Evolutionary conservation across 1,140 invertebrate species (phyloP).

Genomic region (Penaeus japonicus): DNA sequence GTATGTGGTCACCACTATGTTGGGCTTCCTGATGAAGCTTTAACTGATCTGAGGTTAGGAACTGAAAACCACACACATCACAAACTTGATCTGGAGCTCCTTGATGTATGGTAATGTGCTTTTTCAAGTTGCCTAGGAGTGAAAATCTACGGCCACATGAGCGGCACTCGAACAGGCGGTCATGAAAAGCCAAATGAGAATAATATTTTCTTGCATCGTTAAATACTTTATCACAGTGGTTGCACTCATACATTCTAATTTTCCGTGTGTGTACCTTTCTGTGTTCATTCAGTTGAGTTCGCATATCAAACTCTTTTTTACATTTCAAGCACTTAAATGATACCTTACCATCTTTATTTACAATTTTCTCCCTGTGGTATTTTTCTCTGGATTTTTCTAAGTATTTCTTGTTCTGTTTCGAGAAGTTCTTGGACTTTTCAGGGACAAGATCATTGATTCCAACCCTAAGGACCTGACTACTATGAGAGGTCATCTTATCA

Average conservation of each 20-base stretch:
- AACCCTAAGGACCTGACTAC: conserved; percentile 10
- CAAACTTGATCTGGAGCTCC: conserved; percentile 37
- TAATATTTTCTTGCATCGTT: conserved; percentile 45
- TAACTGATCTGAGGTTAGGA: background rate
- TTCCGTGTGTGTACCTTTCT: conserved; percentile 30
- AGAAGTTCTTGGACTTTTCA: background rate
- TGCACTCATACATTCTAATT: conserved; percentile 41
- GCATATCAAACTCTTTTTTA: conserved; percentile 35
- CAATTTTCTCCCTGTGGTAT: conserved; percentile 34
- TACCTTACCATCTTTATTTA: conserved; percentile 38
- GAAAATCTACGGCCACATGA: conserved; percentile 38
- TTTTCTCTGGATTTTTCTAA: conserved; percentile 14
- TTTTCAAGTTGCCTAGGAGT: conserved; percentile 40
- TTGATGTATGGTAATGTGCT: conserved; percentile 28
- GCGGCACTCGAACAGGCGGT: conserved; percentile 39
- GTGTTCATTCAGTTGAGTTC: conserved; percentile 32
- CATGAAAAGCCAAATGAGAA: conserved; percentile 41
- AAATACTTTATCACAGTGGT: conserved; percentile 47
- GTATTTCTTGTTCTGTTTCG: conserved; percentile 20
- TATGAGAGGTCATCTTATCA: background rate
- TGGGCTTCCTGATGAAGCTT: conserved; percentile 29
- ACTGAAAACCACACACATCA: conserved; percentile 44
- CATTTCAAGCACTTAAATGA: conserved; percentile 41
- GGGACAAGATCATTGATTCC: conserved; percentile 28
- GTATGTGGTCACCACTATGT: conserved; percentile 32